Base-by-base conservation (phyloP, 2,113 vertebrate genomes). In the Takifugu flavidus region DNA sequence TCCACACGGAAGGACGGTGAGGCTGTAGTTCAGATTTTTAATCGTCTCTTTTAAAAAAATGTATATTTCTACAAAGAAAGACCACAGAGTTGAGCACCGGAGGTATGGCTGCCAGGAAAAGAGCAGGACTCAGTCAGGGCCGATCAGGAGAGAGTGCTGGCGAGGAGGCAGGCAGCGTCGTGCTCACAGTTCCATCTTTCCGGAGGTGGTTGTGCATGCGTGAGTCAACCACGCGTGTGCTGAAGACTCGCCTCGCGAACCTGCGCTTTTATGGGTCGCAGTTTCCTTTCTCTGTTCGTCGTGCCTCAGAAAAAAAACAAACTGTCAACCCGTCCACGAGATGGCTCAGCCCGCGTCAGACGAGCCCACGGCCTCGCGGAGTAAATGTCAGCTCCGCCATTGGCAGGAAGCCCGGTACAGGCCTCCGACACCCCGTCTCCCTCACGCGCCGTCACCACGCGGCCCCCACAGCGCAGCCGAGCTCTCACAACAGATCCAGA, bases 371-470 rank as follows among this genome's bases (percentile, higher is more conserved):
- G 78, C 74, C 75, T 79, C 78, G 67, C 44, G 52, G 74, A 71
- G 81, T 82, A 84, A 88, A 89, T 89, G 88, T 89, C 83, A 88
- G 66, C 52, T 60, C 72, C 52, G 51, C 67, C 81, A 77, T 80
- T 78, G 78, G 65, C 57, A 86, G 58, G 59, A 62, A 73, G 64
- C 67, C 75, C 67, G 62, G 68, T 77, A 74, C 70, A 73, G 69
- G 68, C 62, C 60, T 67, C 42, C 59, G 64, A 76, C 62, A 47
- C 82, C 70, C 83, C 62, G 70, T 70, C 25, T 10, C 69, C 57
- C 61, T 82, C 69, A 54, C 43, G 20, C 20, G 20, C 20, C 20
- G 20, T 20, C 20, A 20, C 20, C 20, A 20, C 20, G 20, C 20
- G 1, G 50, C 65, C 49, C 78, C 66, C 78, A 80, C 85, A 62